These are phyloP conservation scores for Eulithis prunata DNA, from an alignment of 2,888 invertebrate species.

Conservation along the genomic window DNA sequence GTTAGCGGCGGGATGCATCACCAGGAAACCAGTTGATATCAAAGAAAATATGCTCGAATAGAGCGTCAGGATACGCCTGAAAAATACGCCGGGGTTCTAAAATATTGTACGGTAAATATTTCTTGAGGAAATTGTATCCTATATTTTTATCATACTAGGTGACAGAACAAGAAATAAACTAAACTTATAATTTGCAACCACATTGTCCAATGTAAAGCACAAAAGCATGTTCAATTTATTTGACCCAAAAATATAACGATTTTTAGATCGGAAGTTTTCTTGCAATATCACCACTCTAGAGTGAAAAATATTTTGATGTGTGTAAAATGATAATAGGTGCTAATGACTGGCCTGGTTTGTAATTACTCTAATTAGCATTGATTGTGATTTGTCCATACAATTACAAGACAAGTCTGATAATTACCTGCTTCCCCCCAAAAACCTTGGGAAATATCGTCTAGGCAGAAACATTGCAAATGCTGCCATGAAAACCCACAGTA, in stretches of 20 bases:
- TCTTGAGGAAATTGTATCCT: no score
- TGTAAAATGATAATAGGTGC: neutral
- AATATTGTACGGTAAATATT: no score
- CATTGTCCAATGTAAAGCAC: no score
- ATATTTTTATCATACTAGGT: no score
- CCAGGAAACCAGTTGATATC: constrained; percentile 87
- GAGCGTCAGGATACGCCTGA: constrained; percentile 86
- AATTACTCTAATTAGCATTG: neutral
- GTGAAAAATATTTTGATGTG: no score
- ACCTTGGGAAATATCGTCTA: constrained; percentile 87
- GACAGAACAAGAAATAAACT: no score
- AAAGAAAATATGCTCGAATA: constrained; percentile 85
- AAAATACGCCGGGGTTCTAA: constrained; percentile 1
- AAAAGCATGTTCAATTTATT: no score
- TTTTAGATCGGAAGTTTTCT: neutral
- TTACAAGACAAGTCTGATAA: neutral
- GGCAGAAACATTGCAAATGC: constrained; percentile 91
- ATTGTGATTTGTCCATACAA: neutral
- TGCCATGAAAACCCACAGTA: constrained; percentile 92
- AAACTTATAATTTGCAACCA: no score
- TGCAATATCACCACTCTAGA: no score
- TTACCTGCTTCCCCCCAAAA: constrained; percentile 87
- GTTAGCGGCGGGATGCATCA: constrained; percentile 91
- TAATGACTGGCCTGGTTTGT: neutral
- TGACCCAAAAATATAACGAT: constrained; percentile 36